Evolutionary conservation across 2,113 vertebrate species (phyloP).

Genomic region (Rhynchomys soricoides): DNA sequence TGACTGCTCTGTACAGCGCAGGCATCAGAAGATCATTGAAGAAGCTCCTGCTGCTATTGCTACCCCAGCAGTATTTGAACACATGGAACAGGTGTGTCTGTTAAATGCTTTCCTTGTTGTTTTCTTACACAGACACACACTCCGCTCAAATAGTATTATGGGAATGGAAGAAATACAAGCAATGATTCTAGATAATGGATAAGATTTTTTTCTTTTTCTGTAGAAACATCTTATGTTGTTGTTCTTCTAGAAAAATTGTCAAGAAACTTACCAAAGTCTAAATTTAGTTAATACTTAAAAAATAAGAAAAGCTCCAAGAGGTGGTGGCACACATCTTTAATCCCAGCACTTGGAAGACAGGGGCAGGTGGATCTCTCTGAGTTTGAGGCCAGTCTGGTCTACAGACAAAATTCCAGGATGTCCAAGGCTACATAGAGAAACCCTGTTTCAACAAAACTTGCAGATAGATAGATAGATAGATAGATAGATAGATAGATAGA

Average conservation of each 20-base stretch:
- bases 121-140: conserved; percentile 1
- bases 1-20: conserved; percentile 97
- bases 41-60: conserved; percentile 98
- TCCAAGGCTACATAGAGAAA: background rate
- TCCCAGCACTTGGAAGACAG: background rate
- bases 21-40: conserved; percentile 99
- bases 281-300: conserved; percentile 21
- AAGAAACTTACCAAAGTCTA: conserved; percentile 24
- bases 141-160: background rate
- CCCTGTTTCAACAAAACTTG: background rate
- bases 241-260: background rate
- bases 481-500: background rate
- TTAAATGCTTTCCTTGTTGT: conserved; percentile 19
- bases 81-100: conserved; percentile 94
- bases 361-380: background rate
- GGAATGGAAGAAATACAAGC: conserved; percentile 17
- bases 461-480: background rate
- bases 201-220: conserved; percentile 18
- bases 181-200: background rate
- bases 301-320: background rate
- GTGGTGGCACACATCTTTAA: too few species aligned
- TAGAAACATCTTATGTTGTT: background rate
- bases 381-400: background rate
- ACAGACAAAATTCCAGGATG: background rate
- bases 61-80: conserved; percentile 93